These are phyloP conservation scores for Cynaeus angustus DNA, from an alignment of 2,888 invertebrate genomes.

Conservation along the genomic window DNA sequence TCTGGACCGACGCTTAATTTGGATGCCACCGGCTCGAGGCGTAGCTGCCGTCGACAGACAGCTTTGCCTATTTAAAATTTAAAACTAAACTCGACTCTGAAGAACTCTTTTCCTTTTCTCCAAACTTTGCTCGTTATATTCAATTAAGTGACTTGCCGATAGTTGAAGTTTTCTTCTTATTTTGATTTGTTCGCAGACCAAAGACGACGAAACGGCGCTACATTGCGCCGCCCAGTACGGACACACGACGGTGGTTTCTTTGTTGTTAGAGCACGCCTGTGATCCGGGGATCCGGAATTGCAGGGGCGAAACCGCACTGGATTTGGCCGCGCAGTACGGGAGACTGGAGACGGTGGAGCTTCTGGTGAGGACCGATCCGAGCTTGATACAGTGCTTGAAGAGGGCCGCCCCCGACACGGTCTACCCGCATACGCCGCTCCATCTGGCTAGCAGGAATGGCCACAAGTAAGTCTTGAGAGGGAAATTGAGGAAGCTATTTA, in stretches of 20 bases:
- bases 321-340: slow-evolving; percentile 95
- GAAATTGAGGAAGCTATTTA: too few relatives aligned
- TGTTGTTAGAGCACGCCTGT: slow-evolving; percentile 88
- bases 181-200: slow-evolving; percentile 76
- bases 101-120: slow-evolving; percentile 26
- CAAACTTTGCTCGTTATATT: slow-evolving; percentile 48
- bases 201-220: slow-evolving; percentile 92
- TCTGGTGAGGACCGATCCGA: slow-evolving; percentile 88
- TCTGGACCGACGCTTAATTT: slow-evolving; percentile 61
- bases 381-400: slow-evolving; percentile 84
- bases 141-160: slow-evolving; percentile 42
- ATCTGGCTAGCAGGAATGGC: slow-evolving; percentile 94
- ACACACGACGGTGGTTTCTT: slow-evolving; percentile 87
- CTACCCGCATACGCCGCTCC: slow-evolving; percentile 90
- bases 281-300: slow-evolving; percentile 91
- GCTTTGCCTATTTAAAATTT: slow-evolving; percentile 59
- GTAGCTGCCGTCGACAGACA: slow-evolving; percentile 59
- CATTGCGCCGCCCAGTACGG: slow-evolving; percentile 96
- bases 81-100: slow-evolving; percentile 51
- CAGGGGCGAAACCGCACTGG: slow-evolving; percentile 92
- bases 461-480: slow-evolving; percentile 92
- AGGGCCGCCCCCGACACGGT: slow-evolving; percentile 72
- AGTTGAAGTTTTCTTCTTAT: slow-evolving; percentile 22
- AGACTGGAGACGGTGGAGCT: slow-evolving; percentile 91
- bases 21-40: slow-evolving; percentile 58